Evolutionary conservation across 1,140 invertebrate genomes (phyloP).

Genomic region (Cataglyphis hispanica): DNA sequence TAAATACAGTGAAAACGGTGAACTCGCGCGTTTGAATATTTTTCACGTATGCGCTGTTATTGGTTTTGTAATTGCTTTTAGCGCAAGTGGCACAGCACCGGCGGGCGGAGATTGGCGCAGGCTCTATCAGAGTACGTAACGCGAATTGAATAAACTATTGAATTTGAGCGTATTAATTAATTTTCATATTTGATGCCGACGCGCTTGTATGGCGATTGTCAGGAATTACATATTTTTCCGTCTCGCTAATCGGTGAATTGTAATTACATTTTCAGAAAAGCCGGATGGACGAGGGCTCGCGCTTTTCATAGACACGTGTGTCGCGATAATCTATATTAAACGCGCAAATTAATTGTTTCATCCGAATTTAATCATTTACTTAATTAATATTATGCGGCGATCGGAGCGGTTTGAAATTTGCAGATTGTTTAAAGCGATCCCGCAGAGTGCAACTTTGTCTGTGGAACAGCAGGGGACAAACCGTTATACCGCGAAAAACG

Average conservation of each 20-base stretch:
- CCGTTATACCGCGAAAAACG: background rate
- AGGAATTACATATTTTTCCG: constrained; percentile 63
- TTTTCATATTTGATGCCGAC: constrained; percentile 53
- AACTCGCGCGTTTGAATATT: constrained; percentile 29
- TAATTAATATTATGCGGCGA: constrained; percentile 58
- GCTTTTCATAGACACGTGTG: constrained; percentile 58
- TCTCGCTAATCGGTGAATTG: constrained; percentile 59
- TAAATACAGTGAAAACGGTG: constrained; percentile 15
- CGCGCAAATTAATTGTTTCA: constrained; percentile 64
- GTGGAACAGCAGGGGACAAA: background rate
- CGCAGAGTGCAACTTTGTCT: background rate
- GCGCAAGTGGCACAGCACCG: constrained; percentile 16
- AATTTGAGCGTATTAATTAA: constrained; percentile 60
- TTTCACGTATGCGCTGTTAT: constrained; percentile 45
- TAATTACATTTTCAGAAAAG: constrained; percentile 60
- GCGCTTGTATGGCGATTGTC: constrained; percentile 52
- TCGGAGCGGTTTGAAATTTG: constrained; percentile 37
- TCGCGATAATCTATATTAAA: constrained; percentile 61
- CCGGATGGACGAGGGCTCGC: constrained; percentile 33
- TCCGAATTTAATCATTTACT: constrained; percentile 63
- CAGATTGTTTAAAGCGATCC: constrained; percentile 31
- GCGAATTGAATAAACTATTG: constrained; percentile 60
- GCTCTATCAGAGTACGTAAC: constrained; percentile 48
- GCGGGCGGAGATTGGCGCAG: constrained; percentile 33
- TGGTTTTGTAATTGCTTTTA: constrained; percentile 55